Percentiles rank a stretch among this genome's conserved stretches.
Conservation (phyloP, 2,888 invertebrate species). For the Drosophila fulvimacula region DNA sequence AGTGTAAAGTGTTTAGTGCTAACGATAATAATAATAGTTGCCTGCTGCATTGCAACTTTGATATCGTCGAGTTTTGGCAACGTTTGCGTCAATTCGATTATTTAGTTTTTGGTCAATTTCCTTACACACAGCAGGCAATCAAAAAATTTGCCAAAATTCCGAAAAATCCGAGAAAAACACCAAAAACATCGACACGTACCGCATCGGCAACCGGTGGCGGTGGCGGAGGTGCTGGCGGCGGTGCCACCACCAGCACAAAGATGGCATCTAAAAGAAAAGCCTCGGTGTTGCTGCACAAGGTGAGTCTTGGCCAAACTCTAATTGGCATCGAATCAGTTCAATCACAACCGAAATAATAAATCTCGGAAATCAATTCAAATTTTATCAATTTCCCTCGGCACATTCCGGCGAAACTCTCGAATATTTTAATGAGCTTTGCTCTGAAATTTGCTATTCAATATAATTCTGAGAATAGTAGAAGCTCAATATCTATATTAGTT, state of each 20-base stretch:
- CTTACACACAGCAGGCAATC: slow-evolving; percentile 60
- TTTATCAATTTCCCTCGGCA: too few species aligned
- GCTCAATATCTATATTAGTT: not conserved
- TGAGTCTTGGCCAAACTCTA: slow-evolving; percentile 60
- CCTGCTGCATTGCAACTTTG: slow-evolving; percentile 60
- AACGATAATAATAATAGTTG: slow-evolving; percentile 57
- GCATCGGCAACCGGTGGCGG: slow-evolving; percentile 83
- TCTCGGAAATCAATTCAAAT: not conserved
- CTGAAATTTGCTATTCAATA: not conserved
- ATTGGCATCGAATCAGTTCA: not conserved
- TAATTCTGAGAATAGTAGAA: not conserved
- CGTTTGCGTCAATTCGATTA: slow-evolving; percentile 63
- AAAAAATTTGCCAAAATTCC: slow-evolving; percentile 83
- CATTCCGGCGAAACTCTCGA: not conserved
- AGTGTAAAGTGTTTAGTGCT: slow-evolving; percentile 68
- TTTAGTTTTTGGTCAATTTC: slow-evolving; percentile 67
- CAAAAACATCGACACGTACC: slow-evolving; percentile 84
- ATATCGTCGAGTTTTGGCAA: slow-evolving; percentile 71
- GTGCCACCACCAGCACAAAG: slow-evolving; percentile 82
- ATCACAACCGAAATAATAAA: not conserved
- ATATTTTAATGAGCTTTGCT: not conserved
- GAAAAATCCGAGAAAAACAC: slow-evolving; percentile 84
- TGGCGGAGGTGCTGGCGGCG: slow-evolving; percentile 83
- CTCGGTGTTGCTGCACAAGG: slow-evolving; percentile 85
- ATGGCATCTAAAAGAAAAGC: slow-evolving; percentile 85